Evolutionary conservation across 1,140 invertebrate species (phyloP), one percentile per base, ranked within the genome.

Genomic region (Euborellia annulipes): DNA sequence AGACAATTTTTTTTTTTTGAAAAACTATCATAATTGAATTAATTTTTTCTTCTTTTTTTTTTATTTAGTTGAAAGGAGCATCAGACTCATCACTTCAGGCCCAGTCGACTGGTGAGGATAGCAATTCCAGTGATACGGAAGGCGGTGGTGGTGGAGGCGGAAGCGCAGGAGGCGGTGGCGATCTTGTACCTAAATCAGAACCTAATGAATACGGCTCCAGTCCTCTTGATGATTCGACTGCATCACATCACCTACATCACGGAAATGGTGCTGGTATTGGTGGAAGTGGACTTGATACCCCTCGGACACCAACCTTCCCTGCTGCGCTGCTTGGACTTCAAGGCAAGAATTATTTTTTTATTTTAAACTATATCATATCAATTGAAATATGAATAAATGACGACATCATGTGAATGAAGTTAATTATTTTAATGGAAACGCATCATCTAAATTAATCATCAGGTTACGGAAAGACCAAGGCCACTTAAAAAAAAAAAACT

Each of bases 101-200:
- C 8, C 78, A 80, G 58, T 81, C 78, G 37, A 82, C 79, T 8
- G 80, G 82, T 20, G 83, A 86, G 54, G 83, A 88, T 48, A 61
- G 58, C 39, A 61, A 59, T 38, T 78, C 75, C 52, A 70, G 68
- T 51, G 78, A 80, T 54, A 77, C 76, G 11, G 77, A 73, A 40
- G 65, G 72, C 21, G 78, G 75, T 51, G 78, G 80, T 55, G 71
- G 72, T 20, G 75, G 73, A 23, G 62, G 61, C 56, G 67, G 64
- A 18, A 69, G 67, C 34, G 55, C 58, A 18, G 61, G 61, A 37
- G 52, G 58, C 45, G 53, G 51, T 39, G 51, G 50, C 43, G 53
- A 27, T 6, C 11, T 27, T 6, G 23, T 27, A 42, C 70, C 73
- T 50, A 75, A 76, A 58, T 70, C 73, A 56, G 75, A 76, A 60